These are phyloP conservation scores for Athene cunicularia DNA, from an alignment of 2,113 vertebrate species.

Conservation along the genomic window DNA sequence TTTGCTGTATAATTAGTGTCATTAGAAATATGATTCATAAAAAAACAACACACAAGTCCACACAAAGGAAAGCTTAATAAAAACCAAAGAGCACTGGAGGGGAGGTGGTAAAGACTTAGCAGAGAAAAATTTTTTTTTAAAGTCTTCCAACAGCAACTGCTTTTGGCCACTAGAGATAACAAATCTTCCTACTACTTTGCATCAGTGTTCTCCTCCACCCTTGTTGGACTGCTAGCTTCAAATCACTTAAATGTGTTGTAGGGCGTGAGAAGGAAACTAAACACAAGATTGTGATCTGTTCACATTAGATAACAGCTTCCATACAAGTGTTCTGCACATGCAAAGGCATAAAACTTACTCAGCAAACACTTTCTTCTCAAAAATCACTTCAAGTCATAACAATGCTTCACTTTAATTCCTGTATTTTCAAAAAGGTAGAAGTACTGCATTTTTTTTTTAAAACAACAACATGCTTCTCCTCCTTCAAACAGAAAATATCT, in stretches of 20 bases:
- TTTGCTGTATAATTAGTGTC: conserved; percentile 57
- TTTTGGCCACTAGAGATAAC: neutral
- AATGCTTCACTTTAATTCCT: conserved; percentile 71
- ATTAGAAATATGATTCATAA: conserved; percentile 50
- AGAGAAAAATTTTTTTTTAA: neutral
- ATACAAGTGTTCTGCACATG: conserved; percentile 48
- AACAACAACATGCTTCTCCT: conserved; percentile 67
- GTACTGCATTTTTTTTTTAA: conserved; percentile 32
- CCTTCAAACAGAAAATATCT: conserved; percentile 58
- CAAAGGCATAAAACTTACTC: conserved; percentile 38
- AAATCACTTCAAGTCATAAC: conserved; percentile 52
- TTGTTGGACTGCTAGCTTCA: neutral
- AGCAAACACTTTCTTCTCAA: conserved; percentile 34
- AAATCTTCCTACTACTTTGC: neutral
- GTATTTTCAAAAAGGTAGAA: conserved; percentile 61
- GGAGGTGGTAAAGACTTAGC: neutral
- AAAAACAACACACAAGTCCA: conserved; percentile 14
- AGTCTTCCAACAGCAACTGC: neutral
- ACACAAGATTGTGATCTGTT: neutral
- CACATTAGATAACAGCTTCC: neutral
- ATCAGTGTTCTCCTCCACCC: conserved; percentile 11
- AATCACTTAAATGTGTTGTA: neutral
- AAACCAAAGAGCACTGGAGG: neutral
- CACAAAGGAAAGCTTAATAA: conserved; percentile 42
- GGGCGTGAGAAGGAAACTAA: neutral